A percentile compares a stretch with the other conserved stretches of the same genome.
Evolutionary conservation across 2,113 vertebrate genomes (phyloP).

Genomic region (Eurypyga helias): DNA sequence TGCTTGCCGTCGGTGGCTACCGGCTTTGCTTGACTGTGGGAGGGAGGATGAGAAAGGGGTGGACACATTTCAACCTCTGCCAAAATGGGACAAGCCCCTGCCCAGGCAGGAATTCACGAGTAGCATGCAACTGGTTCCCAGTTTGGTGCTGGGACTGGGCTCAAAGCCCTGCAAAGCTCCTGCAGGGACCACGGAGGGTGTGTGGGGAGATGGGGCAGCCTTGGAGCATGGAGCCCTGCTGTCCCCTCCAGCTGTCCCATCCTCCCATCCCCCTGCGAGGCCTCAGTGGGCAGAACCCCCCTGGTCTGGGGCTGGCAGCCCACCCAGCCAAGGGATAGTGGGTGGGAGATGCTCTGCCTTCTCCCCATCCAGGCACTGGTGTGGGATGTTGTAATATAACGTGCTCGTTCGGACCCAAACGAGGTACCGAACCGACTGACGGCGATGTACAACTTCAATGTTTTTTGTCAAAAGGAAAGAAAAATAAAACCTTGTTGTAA

Average conservation of each 20-base stretch:
- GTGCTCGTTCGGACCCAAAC: conserved; percentile 66
- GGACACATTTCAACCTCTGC: not conserved
- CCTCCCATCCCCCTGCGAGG: not conserved
- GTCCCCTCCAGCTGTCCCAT: not conserved
- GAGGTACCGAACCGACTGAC: conserved; percentile 21
- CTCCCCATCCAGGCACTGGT: conserved; percentile 10
- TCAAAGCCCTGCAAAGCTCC: not conserved
- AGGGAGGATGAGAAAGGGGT: not conserved
- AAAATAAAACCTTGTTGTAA: conserved; percentile 83
- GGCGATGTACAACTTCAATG: conserved; percentile 67
- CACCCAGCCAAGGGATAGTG: not conserved
- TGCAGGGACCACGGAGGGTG: not conserved
- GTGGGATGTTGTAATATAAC: conserved; percentile 64
- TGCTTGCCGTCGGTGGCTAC: rapidly evolving
- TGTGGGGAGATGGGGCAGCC: not conserved
- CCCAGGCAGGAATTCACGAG: not conserved
- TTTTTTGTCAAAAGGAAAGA: conserved; percentile 71
- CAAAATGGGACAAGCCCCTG: not conserved
- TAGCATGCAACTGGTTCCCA: not conserved
- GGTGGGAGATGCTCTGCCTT: not conserved
- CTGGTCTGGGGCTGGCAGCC: not conserved
- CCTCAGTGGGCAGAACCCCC: not conserved
- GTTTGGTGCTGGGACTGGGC: not conserved
- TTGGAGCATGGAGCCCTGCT: not conserved
- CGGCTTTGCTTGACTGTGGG: not conserved